Evolutionary conservation across 1,140 invertebrate genomes (phyloP).

Genomic region (Macrocentrus cingulum): DNA sequence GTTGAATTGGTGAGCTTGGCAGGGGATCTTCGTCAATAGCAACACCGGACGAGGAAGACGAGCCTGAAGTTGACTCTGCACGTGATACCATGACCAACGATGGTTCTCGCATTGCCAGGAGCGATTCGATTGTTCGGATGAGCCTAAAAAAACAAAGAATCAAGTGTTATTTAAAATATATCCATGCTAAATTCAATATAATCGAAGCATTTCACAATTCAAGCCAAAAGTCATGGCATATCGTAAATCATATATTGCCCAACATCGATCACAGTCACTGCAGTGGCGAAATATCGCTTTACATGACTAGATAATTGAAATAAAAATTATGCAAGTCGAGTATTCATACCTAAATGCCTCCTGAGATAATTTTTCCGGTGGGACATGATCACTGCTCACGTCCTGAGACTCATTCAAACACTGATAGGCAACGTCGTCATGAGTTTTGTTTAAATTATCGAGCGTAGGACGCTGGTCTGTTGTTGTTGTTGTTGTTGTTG

Average conservation of each 20-base stretch:
- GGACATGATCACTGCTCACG: constrained; percentile 51
- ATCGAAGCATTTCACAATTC: not conserved
- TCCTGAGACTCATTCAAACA: constrained; percentile 40
- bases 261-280: too few species aligned
- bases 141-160: constrained; percentile 50
- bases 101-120: constrained; percentile 66
- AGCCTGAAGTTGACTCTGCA: constrained; percentile 21
- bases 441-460: constrained; percentile 37
- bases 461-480: not conserved
- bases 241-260: too few species aligned
- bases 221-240: too few species aligned
- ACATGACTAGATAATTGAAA: too few species aligned
- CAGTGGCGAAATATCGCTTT: too few species aligned
- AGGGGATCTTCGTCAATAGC: constrained; percentile 15
- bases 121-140: constrained; percentile 67
- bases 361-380: constrained; percentile 68
- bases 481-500: too few species aligned
- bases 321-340: too few species aligned
- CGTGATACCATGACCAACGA: constrained; percentile 58
- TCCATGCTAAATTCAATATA: not conserved
- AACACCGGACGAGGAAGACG: constrained; percentile 12
- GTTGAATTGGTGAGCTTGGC: not conserved
- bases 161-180: too few species aligned
- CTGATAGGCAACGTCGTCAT: constrained; percentile 40
- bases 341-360: constrained; percentile 66